Conservation (phyloP, 2,888 invertebrate genomes). For the Oasisia sp. region DNA sequence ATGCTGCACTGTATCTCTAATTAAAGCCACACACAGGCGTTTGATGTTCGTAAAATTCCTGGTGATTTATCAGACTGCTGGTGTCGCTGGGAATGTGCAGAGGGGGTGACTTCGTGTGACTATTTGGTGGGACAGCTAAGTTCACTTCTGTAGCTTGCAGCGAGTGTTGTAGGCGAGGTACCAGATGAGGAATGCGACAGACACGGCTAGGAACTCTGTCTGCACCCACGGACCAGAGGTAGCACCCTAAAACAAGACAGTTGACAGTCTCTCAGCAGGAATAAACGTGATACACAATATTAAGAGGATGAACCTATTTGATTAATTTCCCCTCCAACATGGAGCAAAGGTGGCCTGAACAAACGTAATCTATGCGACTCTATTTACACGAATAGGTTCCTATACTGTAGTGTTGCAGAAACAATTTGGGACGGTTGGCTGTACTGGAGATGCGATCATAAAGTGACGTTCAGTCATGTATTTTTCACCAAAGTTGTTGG, state of each 20-base stretch:
- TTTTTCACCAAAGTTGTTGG: not conserved
- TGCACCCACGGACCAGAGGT: constrained; percentile 93
- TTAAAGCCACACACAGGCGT: not conserved
- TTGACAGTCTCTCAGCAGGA: not conserved
- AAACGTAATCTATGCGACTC: too few species aligned
- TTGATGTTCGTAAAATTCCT: not conserved
- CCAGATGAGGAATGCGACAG: constrained; percentile 80
- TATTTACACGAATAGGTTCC: too few species aligned
- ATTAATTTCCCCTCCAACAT: too few species aligned
- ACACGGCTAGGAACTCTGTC: constrained; percentile 88
- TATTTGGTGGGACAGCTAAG: not conserved
- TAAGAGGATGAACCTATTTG: too few species aligned
- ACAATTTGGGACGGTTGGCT: too few species aligned
- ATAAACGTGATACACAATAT: too few species aligned
- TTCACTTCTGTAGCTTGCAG: constrained; percentile 33
- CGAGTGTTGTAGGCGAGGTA: constrained; percentile 81
- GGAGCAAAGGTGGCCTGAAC: too few species aligned
- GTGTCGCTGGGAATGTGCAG: not conserved
- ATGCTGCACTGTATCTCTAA: not conserved
- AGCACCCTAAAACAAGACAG: constrained; percentile 71
- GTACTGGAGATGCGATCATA: too few species aligned
- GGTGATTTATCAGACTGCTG: not conserved
- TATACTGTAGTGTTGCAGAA: too few species aligned
- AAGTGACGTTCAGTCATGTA: not conserved
- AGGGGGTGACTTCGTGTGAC: not conserved